Base-by-base conservation (phyloP, 2,888 invertebrate genomes). In the Cephus sareptanus region DNA sequence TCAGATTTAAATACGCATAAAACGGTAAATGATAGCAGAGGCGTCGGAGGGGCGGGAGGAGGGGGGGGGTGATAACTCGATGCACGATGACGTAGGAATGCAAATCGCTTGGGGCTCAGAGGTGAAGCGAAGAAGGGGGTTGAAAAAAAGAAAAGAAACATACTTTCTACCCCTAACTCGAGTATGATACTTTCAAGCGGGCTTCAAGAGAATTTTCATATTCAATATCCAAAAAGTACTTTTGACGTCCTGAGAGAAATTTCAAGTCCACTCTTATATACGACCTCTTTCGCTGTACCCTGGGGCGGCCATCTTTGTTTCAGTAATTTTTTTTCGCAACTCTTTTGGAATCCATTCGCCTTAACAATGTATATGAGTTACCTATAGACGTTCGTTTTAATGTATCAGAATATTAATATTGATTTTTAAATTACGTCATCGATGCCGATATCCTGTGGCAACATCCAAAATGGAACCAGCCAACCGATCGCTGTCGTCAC, bases 131-230 rank as follows among this genome's bases (percentile, higher is more conserved):
- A 31, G 31, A 71, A 71, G 33, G 73, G 75, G 37, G 33, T 30
- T 12, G 35, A 31, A 33, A 71, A 70, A 15, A 37, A 12, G 56
- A 30, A 56, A 34, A 74, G 34, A 70, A 74, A 77, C 69, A 40
- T 76, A 70, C 34, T 23, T 56, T 9, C 71, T 31, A 31, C 73
- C 77, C 79, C 78, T 71, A 79, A 81, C 80, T 81, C 79, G 78
- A 77, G 75, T 56, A 79, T 78, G 80, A 78, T 81, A 79, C 70
- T 81, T 77, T 79, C n/a, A 37, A 31, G 30, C 35, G 33, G 37
- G 69, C 74, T 70, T 31, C 56, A 35, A 77, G 80, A 77, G 77
- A 83, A 82, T 82, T 82, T 83, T 83, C 81, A 80, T 83, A 82
- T 78, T 80, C 80, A 75, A 78, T 81, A 80, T 73, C 23, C 69